A percentile compares a stretch with the other conserved stretches of the same genome.
These are phyloP conservation scores for Latrodectus elegans DNA, from an alignment of 2,888 invertebrate genomes.

Conservation along the genomic window DNA sequence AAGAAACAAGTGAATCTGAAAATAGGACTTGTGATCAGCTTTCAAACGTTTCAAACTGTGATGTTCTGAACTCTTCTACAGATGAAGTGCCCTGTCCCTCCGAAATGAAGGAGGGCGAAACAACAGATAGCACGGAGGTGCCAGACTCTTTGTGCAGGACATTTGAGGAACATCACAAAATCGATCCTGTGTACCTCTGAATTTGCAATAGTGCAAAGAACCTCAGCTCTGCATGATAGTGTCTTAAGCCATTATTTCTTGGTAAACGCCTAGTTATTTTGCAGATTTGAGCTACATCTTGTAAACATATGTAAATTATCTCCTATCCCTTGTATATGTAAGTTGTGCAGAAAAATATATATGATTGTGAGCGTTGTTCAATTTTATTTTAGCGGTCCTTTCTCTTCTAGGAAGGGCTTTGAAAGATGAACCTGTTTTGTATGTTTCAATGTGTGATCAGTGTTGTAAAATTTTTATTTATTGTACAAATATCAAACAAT, in stretches of 20 bases:
- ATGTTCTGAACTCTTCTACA: constrained; percentile 39
- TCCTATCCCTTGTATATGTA: constrained; percentile 44
- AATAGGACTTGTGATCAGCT: constrained; percentile 57
- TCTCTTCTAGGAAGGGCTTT: constrained; percentile 10
- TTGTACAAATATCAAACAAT: constrained; percentile 56
- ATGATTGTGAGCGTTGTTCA: constrained; percentile 34
- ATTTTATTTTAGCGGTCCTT: constrained; percentile 26
- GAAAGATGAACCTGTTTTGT: constrained; percentile 23
- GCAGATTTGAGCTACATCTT: constrained; percentile 25
- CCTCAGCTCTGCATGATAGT: constrained; percentile 36
- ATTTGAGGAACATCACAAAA: constrained; percentile 31
- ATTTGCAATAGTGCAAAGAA: background rate
- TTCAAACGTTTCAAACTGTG: constrained; percentile 46
- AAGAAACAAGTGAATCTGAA: constrained; percentile 13
- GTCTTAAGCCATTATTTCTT: constrained; percentile 45
- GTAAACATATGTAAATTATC: constrained; percentile 47
- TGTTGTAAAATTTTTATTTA: constrained; percentile 65
- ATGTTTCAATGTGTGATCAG: constrained; percentile 54
- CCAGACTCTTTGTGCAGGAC: constrained; percentile 43
- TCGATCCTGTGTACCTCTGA: constrained; percentile 61
- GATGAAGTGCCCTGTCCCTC: background rate
- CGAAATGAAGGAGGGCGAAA: background rate
- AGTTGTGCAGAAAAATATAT: constrained; percentile 40
- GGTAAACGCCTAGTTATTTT: constrained; percentile 23
- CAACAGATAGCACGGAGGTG: constrained; percentile 7